Percentiles rank a stretch among this genome's conserved stretches.
phyloP scores from a whole-genome alignment of 2,113 vertebrate species.

The Anguilla rostrata region DNA sequence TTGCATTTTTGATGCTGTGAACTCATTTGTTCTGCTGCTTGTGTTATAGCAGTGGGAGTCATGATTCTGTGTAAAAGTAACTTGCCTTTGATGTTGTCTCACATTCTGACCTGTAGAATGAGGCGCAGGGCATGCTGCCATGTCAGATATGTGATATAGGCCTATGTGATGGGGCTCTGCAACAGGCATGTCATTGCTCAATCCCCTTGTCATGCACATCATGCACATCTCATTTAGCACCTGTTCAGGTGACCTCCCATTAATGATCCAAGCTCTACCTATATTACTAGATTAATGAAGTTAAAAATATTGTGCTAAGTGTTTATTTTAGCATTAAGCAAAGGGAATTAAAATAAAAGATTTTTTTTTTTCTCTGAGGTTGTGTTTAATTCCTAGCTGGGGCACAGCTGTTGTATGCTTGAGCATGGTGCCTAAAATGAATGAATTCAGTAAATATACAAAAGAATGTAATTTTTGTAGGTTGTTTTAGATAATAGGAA shows the following conservation, averaged over 20 bases:
- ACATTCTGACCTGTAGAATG: slow-evolving; percentile 11
- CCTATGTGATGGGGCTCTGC: background rate
- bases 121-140: background rate
- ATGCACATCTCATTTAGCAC: background rate
- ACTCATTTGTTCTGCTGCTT: slow-evolving; percentile 60
- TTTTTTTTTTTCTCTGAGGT: background rate
- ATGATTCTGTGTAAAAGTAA: slow-evolving; percentile 31
- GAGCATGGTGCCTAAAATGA: background rate
- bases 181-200: background rate
- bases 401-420: no score
- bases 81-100: slow-evolving; percentile 38
- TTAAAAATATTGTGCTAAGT: no score
- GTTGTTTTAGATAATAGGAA: background rate
- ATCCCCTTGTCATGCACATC: background rate
- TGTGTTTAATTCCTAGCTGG: no score
- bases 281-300: background rate
- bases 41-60: slow-evolving; percentile 44
- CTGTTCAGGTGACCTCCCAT: background rate
- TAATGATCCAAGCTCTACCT: background rate
- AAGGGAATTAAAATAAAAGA: background rate
- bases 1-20: slow-evolving; percentile 55
- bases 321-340: no score
- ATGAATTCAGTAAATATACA: background rate
- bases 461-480: background rate
- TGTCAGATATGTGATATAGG: background rate